Evolutionary conservation across 2,888 invertebrate species (phyloP), one percentile per base, ranked within the genome.

Genomic region (Aleiodes testaceus): DNA sequence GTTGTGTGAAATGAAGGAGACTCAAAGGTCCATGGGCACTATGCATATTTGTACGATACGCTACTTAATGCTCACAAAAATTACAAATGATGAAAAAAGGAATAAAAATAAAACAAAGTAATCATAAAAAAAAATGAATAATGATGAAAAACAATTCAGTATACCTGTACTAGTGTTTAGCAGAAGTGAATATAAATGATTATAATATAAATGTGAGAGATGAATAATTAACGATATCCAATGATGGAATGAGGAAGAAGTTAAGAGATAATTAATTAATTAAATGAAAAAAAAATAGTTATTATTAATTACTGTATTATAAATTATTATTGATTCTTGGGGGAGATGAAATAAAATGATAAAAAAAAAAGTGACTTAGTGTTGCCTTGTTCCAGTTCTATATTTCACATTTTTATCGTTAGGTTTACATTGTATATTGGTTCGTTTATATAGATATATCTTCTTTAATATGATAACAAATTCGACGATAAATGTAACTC

Each of bases 261-360:
- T 36, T 36, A 3, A 5, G 36, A 36, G 36, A 36, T 36, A 36
- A 36, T 36, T 36, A 9, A 36, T 36, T 36, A 36, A 36, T 36
- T 36, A 36, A 36, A 36, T 36, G 6, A 36, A n/a, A 53, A 66
- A 53, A n/a, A 53, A 66, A 44, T 53, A 53, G 52, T 52, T 66
- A 66, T 53, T 66, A 66, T 66, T 53, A 81, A 81, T 82, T 83
- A 85, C 80, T 83, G 84, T 84, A 86, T 85, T 83, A 86, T 86
- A 86, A 85, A 86, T 86, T 87, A 86, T 84, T 83, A 84, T 85
- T 83, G 79, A 85, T 72, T 83, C 80, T 80, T 85, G 80, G 80
- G 82, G 82, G 77, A 82, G 80, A 82, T 78, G 77, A 84, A 45
- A 84, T 84, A 83, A 84, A 82, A 80, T 61, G 44, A 73, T 78